These are phyloP conservation scores for Cariama cristata DNA, from an alignment of 2,113 vertebrate genomes.

Conservation along the genomic window DNA sequence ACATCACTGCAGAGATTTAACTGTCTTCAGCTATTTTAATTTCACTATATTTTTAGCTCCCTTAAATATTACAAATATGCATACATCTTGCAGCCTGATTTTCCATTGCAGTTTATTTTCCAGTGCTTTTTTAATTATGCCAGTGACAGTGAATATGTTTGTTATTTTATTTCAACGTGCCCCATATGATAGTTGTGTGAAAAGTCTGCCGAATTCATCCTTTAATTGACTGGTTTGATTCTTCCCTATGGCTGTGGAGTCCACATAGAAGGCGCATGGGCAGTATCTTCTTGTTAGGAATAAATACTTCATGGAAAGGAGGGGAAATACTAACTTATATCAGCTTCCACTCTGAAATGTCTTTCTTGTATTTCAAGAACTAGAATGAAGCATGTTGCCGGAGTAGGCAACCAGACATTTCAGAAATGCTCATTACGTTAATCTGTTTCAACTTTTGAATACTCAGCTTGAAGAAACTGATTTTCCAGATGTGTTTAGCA, in stretches of 20 bases:
- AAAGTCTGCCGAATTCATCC: neutral
- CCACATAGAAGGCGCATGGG: neutral
- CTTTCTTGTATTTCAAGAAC: neutral
- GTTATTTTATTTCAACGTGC: neutral
- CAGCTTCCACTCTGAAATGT: neutral
- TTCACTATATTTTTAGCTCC: neutral
- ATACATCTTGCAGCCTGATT: neutral
- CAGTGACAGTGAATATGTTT: neutral
- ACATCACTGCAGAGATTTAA: constrained; percentile 2
- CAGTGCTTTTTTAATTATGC: neutral
- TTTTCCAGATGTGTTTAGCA: neutral
- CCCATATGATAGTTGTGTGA: neutral
- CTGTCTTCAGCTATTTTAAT: constrained; percentile 17
- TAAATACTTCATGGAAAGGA: neutral
- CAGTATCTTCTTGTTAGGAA: neutral
- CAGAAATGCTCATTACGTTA: neutral
- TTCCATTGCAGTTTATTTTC: neutral
- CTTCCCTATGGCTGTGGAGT: neutral
- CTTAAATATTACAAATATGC: neutral
- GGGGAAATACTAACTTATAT: neutral
- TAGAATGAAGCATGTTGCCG: neutral
- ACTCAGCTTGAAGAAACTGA: neutral
- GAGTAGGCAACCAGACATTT: neutral
- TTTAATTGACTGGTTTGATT: neutral
- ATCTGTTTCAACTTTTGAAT: neutral